Conservation (phyloP, 2,113 vertebrate genomes). For the Heloderma charlesbogerti region DNA sequence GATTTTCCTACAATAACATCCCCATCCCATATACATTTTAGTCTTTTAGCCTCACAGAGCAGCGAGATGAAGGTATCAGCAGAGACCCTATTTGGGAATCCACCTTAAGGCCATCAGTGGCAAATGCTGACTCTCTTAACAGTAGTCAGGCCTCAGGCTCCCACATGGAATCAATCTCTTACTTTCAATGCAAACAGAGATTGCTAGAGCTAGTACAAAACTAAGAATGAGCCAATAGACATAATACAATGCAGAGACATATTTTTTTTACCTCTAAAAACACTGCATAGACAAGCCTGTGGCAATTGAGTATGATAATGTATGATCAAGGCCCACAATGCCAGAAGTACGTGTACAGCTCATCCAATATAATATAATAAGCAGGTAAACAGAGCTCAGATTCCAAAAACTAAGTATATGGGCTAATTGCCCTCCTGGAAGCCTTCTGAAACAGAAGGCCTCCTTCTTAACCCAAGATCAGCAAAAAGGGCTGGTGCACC, state of each 20-base stretch:
- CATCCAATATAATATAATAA: not conserved
- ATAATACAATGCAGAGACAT: too few species aligned
- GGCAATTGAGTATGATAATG: not conserved
- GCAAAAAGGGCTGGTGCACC: not conserved
- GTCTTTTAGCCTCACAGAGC: not conserved
- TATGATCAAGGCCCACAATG: not conserved
- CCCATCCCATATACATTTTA: not conserved
- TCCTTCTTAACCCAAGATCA: not conserved
- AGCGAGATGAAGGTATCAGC: not conserved
- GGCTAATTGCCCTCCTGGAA: too few species aligned
- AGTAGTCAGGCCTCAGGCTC: not conserved
- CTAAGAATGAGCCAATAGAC: not conserved
- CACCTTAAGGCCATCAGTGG: not conserved
- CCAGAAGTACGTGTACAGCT: not conserved
- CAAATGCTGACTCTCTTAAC: not conserved
- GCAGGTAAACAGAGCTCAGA: not conserved
- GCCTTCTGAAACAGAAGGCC: not conserved
- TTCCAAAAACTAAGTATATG: not conserved
- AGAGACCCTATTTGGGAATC: not conserved
- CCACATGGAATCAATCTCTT: not conserved
- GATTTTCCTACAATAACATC: not conserved
- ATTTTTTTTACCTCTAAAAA: not conserved
- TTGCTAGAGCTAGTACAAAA: not conserved
- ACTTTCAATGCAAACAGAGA: not conserved
- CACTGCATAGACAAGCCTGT: not conserved